phyloP scores from a whole-genome alignment of 2,113 vertebrate genomes.

The Delphinus delphis region DNA sequence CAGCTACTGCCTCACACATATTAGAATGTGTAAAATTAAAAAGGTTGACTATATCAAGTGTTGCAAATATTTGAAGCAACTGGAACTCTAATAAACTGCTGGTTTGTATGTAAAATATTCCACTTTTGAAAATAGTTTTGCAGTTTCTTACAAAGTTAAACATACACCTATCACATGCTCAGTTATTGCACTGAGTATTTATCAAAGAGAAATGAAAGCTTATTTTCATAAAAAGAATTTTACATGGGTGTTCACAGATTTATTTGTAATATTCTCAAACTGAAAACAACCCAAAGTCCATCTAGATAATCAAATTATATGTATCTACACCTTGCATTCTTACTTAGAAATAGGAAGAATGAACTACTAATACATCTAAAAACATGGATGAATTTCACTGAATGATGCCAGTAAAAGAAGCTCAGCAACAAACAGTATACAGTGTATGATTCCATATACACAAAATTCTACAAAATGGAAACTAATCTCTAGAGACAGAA shows the following conservation, averaged over 20 bases:
- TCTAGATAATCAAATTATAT: background rate
- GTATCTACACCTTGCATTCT: background rate
- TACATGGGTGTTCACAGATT: background rate
- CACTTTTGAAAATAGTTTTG: background rate
- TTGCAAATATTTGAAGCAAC: background rate
- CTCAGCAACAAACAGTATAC: background rate
- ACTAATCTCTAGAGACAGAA: background rate
- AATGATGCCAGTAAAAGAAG: background rate
- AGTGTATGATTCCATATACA: background rate
- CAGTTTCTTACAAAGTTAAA: background rate
- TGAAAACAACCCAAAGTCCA: background rate
- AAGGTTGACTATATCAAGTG: background rate
- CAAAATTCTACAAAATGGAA: background rate
- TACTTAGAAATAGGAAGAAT: background rate
- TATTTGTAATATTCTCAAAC: background rate
- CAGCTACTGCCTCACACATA: background rate
- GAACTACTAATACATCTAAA: background rate
- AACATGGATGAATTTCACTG: background rate
- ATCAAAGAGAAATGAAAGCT: background rate
- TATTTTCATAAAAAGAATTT: background rate
- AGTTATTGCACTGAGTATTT: background rate
- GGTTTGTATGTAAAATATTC: background rate
- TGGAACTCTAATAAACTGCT: background rate
- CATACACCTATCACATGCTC: background rate
- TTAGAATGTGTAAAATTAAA: background rate